A percentile compares a stretch with the other conserved stretches of the same genome.
Conservation (phyloP, 2,113 vertebrate species). For the Oreochromis tanganicae region DNA sequence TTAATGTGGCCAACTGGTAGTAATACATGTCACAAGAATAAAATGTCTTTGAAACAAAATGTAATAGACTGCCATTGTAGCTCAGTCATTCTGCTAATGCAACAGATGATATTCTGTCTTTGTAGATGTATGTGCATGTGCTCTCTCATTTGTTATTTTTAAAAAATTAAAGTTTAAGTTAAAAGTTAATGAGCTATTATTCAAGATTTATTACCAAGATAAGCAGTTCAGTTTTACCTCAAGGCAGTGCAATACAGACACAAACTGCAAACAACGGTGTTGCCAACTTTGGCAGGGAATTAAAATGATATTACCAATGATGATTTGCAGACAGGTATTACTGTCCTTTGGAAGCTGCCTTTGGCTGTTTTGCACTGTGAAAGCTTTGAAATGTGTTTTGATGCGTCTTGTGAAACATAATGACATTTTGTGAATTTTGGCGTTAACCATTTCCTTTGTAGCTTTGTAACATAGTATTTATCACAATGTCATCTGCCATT, state of each 20-base stretch:
- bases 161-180: not conserved
- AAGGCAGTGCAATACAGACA: not conserved
- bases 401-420: not conserved
- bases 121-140: not conserved
- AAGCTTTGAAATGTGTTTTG: not conserved
- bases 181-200: not conserved
- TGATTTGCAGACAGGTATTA: not conserved
- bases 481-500: not conserved
- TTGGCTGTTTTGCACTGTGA: not conserved
- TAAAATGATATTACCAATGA: not conserved
- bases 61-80: not conserved
- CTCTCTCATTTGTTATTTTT: not conserved
- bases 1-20: not conserved
- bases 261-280: not conserved
- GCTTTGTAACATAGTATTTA: not conserved
- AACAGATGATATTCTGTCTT: not conserved
- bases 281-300: not conserved
- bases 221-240: not conserved
- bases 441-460: not conserved
- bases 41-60: not conserved
- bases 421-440: not conserved
- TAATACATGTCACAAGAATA: not conserved
- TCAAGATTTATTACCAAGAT: not conserved
- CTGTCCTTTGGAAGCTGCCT: not conserved
- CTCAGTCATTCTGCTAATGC: not conserved